phyloP scores from a whole-genome alignment of 2,113 vertebrate species.

The Anhinga anhinga region DNA sequence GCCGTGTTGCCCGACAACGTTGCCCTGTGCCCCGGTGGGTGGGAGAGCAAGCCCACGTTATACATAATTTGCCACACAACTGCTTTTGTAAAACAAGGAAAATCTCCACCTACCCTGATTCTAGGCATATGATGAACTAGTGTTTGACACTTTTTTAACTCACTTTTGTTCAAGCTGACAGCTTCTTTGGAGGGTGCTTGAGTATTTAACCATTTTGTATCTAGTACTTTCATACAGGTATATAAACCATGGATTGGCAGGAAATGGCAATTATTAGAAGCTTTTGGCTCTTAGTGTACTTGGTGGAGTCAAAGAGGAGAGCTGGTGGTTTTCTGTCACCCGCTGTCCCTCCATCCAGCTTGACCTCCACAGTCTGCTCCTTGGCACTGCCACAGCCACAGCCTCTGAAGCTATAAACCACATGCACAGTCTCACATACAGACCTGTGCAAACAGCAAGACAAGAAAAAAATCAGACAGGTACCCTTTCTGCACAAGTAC shows the following conservation, averaged over 20 bases:
- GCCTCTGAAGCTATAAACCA: not conserved
- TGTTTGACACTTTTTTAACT: not conserved
- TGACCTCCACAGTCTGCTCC: not conserved
- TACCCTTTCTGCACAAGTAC: not conserved
- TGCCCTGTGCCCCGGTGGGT: not conserved
- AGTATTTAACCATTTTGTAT: not conserved
- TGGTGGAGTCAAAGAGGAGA: not conserved
- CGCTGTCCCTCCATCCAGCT: not conserved
- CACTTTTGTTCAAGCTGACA: not conserved
- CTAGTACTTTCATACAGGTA: not conserved
- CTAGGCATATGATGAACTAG: not conserved
- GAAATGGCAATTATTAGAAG: not conserved
- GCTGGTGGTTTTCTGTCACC: accelerated
- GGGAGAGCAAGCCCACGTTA: not conserved
- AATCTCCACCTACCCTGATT: not conserved
- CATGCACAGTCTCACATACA: not conserved
- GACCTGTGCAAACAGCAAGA: not conserved
- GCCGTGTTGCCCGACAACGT: accelerated
- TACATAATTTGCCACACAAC: not conserved
- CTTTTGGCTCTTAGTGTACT: not conserved
- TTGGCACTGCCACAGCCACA: not conserved
- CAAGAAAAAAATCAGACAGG: not conserved
- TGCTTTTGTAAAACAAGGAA: not conserved
- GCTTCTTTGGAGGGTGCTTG: not conserved
- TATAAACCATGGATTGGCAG: not conserved